These are phyloP conservation scores for Phyllotreta striolata DNA, from an alignment of 2,888 invertebrate species.

Conservation along the genomic window DNA sequence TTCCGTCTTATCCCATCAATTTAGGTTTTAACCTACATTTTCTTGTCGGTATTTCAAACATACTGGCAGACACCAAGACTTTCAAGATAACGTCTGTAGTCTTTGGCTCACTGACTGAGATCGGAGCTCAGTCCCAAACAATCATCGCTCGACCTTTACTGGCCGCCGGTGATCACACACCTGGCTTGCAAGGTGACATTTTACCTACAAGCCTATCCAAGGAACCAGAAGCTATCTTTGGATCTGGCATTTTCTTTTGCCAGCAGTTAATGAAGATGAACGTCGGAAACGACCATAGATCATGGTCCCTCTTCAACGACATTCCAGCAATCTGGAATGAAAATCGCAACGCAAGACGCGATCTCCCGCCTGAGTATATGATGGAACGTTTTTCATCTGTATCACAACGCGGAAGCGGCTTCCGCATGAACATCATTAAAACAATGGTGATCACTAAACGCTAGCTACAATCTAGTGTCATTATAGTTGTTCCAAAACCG, in stretches of 20 bases:
- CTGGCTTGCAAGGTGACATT: constrained; percentile 6
- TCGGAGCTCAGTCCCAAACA: constrained; percentile 27
- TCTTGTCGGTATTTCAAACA: constrained; percentile 18
- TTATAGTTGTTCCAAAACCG: not conserved
- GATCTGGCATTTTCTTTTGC: constrained; percentile 19
- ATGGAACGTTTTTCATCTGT: not conserved
- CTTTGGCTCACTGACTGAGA: constrained; percentile 19
- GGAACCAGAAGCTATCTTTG: constrained; percentile 9
- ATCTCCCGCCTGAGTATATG: not conserved
- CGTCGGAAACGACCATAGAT: too few relatives aligned
- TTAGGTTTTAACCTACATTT: constrained; percentile 21
- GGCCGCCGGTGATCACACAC: not conserved
- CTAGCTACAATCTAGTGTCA: not conserved
- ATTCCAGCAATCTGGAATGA: not conserved
- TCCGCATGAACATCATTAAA: not conserved
- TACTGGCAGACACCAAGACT: constrained; percentile 20
- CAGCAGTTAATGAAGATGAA: not conserved
- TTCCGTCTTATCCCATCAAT: constrained; percentile 9
- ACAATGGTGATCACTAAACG: not conserved
- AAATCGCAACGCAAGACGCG: not conserved
- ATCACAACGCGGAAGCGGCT: not conserved
- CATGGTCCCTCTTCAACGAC: not conserved
- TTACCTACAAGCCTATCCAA: constrained; percentile 3
- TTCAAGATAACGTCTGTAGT: constrained; percentile 21
- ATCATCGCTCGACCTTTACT: not conserved